Percentiles rank a stretch among this genome's conserved stretches.
Evolutionary conservation across 2,888 invertebrate genomes (phyloP).

Genomic region (Gnatocerus cornutus): DNA sequence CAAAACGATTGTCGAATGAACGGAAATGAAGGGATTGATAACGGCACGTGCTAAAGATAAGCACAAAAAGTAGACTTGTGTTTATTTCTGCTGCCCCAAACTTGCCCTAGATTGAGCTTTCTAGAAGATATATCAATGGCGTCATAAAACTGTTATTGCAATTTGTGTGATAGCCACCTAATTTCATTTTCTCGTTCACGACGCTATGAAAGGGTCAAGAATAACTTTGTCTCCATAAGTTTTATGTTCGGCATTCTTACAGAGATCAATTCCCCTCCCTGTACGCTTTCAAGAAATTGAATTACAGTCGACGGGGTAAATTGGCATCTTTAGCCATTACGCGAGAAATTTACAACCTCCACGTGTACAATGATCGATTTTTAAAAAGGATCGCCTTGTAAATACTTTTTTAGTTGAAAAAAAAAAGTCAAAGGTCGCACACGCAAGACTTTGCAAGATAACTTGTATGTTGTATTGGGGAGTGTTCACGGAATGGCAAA

Average conservation of each 20-base stretch:
- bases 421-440: slow-evolving; percentile 16
- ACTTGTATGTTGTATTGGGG: slow-evolving; percentile 8
- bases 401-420: neutral
- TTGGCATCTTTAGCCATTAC: slow-evolving; percentile 24
- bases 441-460: neutral
- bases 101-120: too few species aligned
- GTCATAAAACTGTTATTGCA: neutral
- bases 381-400: neutral
- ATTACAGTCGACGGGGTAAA: slow-evolving; percentile 22
- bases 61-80: too few species aligned
- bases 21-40: too few species aligned
- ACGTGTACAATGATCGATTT: slow-evolving; percentile 11
- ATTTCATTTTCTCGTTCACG: slow-evolving; percentile 5
- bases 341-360: slow-evolving; percentile 20
- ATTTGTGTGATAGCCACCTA: neutral
- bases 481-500: slow-evolving; percentile 23
- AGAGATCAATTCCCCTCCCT: slow-evolving; percentile 3
- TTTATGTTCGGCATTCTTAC: slow-evolving; percentile 18
- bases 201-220: slow-evolving; percentile 11
- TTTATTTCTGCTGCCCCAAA: too few species aligned
- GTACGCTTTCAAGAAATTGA: slow-evolving; percentile 16
- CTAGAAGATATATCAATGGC: too few species aligned
- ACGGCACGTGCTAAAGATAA: too few species aligned
- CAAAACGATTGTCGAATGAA: too few species aligned
- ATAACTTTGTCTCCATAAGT: slow-evolving; percentile 20